Evolutionary conservation across 2,797 vertebrate genomes (phyloP).

Genomic region (Cygnus olor): DNA sequence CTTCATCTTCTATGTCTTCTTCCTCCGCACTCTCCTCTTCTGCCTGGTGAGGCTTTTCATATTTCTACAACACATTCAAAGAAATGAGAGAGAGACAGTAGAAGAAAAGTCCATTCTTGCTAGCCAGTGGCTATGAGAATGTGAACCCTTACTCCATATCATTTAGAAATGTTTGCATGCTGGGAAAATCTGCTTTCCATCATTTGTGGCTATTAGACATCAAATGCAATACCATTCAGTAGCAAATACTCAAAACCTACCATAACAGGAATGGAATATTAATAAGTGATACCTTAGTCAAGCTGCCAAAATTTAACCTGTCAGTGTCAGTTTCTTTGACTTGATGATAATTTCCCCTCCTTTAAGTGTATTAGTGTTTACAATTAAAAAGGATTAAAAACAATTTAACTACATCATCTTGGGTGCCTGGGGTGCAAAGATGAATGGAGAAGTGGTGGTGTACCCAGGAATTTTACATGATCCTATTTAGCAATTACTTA

Average conservation of each 20-base stretch:
- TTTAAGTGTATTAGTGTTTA: background rate
- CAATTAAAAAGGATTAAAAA: background rate
- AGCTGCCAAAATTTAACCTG: background rate
- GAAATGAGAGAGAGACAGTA: background rate
- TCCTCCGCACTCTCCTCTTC: slow-evolving; percentile 88
- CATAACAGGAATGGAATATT: background rate
- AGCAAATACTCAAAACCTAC: background rate
- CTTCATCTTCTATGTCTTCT: slow-evolving; percentile 81
- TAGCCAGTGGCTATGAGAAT: background rate
- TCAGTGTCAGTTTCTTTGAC: background rate
- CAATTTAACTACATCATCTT: background rate
- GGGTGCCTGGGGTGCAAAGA: background rate
- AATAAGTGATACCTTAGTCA: background rate
- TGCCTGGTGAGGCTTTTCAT: slow-evolving; percentile 80
- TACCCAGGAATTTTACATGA: background rate
- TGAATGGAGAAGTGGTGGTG: background rate
- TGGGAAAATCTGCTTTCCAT: background rate
- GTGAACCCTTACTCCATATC: background rate
- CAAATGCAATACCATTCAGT: background rate
- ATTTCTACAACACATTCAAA: slow-evolving; percentile 79
- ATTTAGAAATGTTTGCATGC: background rate
- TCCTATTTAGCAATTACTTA: background rate
- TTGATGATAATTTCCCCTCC: background rate
- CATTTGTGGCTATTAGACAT: background rate
- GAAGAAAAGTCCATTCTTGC: background rate